Evolutionary conservation across 2,888 invertebrate genomes (phyloP).

Genomic region (Creontiades dilutus): DNA sequence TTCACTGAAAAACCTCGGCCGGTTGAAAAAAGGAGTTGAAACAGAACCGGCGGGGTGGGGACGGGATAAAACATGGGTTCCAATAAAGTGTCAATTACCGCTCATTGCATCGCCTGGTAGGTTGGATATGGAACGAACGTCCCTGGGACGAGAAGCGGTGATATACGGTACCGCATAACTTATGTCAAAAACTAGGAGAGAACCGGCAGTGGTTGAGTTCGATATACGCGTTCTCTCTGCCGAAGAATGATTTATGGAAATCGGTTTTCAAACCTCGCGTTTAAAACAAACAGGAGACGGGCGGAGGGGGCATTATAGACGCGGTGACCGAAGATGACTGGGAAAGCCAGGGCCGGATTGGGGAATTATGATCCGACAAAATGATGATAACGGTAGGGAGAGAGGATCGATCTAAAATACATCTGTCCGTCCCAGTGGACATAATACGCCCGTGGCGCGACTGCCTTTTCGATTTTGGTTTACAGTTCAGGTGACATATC

Average conservation of each 20-base stretch:
- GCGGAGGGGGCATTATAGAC: conserved; percentile 9
- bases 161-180: conserved; percentile 60
- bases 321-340: conserved; percentile 33
- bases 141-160: conserved; percentile 38
- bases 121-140: conserved; percentile 59
- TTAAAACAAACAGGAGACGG: conserved; percentile 59
- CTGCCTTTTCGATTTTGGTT: conserved; percentile 57
- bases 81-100: conserved; percentile 67
- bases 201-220: conserved; percentile 25
- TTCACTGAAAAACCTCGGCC: conserved; percentile 27
- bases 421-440: conserved; percentile 64
- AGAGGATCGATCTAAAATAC: conserved; percentile 54
- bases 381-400: conserved; percentile 52
- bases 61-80: conserved; percentile 60
- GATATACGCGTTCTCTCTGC: conserved; percentile 50
- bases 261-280: conserved; percentile 45
- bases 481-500: conserved; percentile 61
- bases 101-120: conserved; percentile 51
- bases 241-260: conserved; percentile 54
- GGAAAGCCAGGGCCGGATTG: neutral
- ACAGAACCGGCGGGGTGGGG: neutral
- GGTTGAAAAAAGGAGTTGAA: conserved; percentile 28
- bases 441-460: conserved; percentile 41
- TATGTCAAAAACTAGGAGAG: conserved; percentile 65
- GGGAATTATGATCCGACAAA: conserved; percentile 65